These are phyloP conservation scores for Gopherus flavomarginatus DNA, from an alignment of 2,113 vertebrate genomes.

Conservation along the genomic window DNA sequence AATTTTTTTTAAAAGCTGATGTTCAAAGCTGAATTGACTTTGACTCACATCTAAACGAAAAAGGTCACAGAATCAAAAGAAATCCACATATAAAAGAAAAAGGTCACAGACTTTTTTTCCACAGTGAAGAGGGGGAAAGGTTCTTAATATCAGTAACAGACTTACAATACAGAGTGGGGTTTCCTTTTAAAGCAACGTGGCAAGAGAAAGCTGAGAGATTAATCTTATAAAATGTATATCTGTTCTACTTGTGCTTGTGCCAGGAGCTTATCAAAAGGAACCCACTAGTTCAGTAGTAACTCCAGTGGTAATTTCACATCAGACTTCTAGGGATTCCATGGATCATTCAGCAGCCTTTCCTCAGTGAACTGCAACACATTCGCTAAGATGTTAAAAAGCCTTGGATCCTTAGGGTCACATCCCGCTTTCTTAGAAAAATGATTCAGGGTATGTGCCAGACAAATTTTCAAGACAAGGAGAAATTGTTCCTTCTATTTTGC, in stretches of 20 bases:
- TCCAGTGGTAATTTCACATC: slow-evolving; percentile 31
- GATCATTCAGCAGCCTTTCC: not conserved
- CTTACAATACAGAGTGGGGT: fast-evolving
- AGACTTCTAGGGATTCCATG: slow-evolving; percentile 31
- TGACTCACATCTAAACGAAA: slow-evolving; percentile 17
- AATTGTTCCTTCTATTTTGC: not conserved
- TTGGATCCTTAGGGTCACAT: not conserved
- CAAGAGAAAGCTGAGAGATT: slow-evolving; percentile 29
- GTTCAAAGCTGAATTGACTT: slow-evolving; percentile 2
- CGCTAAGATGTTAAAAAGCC: slow-evolving; percentile 5
- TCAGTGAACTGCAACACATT: fast-evolving
- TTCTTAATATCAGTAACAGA: not conserved
- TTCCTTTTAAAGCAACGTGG: slow-evolving; percentile 27
- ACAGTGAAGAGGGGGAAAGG: not conserved
- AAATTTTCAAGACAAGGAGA: not conserved
- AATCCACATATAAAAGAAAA: not conserved
- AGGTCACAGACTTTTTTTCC: not conserved
- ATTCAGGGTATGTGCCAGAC: not conserved
- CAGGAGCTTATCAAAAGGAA: slow-evolving; percentile 25
- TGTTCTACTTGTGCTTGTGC: slow-evolving; percentile 18
- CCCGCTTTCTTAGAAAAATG: not conserved
- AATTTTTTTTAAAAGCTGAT: not conserved
- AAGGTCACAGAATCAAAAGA: not conserved
- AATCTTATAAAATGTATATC: slow-evolving; percentile 28
- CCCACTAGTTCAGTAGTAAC: not conserved